Percentiles rank a stretch among this genome's conserved stretches.
Evolutionary conservation across 2,888 invertebrate genomes (phyloP).

Genomic region (Tenodera sinensis): DNA sequence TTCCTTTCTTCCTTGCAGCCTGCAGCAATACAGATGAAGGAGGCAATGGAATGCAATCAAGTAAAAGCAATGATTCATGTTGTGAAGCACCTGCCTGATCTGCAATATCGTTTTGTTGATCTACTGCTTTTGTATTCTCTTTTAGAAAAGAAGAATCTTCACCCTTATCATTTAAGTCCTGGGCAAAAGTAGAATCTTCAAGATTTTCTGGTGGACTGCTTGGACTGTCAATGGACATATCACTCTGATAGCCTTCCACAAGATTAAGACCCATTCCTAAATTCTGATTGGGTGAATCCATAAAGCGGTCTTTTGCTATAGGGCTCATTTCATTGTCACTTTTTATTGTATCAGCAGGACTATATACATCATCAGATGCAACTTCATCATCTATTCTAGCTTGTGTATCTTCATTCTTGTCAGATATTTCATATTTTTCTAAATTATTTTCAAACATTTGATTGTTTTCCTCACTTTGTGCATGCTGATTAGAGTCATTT

Average conservation of each 20-base stretch:
- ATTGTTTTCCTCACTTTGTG: background rate
- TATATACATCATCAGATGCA: slow-evolving; percentile 18
- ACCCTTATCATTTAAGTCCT: background rate
- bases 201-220: background rate
- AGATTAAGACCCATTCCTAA: background rate
- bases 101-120: background rate
- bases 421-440: background rate
- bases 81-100: background rate
- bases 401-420: background rate
- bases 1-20: background rate
- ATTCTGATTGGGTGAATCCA: slow-evolving; percentile 6
- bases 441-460: background rate
- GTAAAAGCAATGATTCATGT: background rate
- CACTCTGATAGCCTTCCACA: background rate
- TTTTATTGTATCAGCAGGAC: slow-evolving; percentile 15
- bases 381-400: background rate
- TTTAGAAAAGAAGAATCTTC: background rate
- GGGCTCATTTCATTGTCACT: background rate
- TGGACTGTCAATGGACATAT: slow-evolving; percentile 22
- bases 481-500: background rate
- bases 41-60: slow-evolving; percentile 27
- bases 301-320: background rate
- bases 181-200: background rate
- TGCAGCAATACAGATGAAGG: background rate
- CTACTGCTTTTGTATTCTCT: background rate